Base-by-base conservation (phyloP, 2,113 vertebrate species). In the Oryctolagus cuniculus region DNA sequence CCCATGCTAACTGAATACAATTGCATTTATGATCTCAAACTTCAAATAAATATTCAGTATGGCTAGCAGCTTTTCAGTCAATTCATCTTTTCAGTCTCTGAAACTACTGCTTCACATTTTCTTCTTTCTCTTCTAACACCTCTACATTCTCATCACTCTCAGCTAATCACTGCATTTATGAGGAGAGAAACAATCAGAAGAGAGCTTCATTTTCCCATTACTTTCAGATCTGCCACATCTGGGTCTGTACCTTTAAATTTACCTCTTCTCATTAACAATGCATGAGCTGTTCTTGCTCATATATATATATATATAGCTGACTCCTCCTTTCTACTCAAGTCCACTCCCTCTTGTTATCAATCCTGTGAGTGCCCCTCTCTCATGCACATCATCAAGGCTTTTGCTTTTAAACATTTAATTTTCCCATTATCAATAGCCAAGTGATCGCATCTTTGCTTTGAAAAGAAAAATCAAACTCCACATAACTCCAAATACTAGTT, bases 331-430 rank as follows among this genome's bases (percentile, higher is more conserved):
- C 44, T 58, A 58, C 55, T 58, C 55, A 58, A 16, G 24, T 6
- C n/a, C 63, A 19, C 5, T 53, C 61, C 38, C 16, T 53, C 4
- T n/a, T 90, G 15, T 11, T n/a, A 36, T 9, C 34, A 44, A 34
- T 36, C 27, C 72, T 36, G 22, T 85, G 81, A 63, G 77, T 53
- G 61, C 38, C 7, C 22, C 25, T 55, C 22, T 85, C 27, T 92
- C 31, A 4, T 82, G 21, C 6, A 70, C 2, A 95, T 4, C n/a
- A 89, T 67, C 16, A 90, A 84, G 21, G 31, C 24, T 83, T 81
- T 84, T 84, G 94, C 34, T 84, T 75, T 92, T 85, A 90, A 93
- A 84, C 10, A 36, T 22, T 84, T 77, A 69, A 70, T 53, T 90
- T 34, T 38, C 7, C 34, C 83, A 61, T 73, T 94, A n/a, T 38